Conservation (phyloP, 2,888 invertebrate genomes). For the Eulithis prunata region DNA sequence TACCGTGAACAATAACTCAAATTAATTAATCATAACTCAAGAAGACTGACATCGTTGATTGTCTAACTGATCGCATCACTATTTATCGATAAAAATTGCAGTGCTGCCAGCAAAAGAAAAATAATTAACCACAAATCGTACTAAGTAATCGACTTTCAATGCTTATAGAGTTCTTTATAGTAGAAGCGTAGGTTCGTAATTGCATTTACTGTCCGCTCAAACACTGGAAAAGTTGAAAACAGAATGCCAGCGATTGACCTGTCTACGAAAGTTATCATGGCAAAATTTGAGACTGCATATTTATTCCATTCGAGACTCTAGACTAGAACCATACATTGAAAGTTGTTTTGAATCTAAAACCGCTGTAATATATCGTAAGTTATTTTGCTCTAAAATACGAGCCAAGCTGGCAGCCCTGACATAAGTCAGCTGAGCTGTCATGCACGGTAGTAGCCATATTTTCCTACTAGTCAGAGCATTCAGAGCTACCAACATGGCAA, state of each 20-base stretch:
- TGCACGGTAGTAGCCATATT: slow-evolving; percentile 32
- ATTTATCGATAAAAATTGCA: background rate
- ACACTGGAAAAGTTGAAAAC: no score
- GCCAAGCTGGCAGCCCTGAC: background rate
- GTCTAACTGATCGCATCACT: slow-evolving; percentile 55
- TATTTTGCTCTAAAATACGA: background rate
- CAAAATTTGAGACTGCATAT: no score
- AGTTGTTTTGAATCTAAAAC: no score
- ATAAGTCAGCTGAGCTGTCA: slow-evolving; percentile 14
- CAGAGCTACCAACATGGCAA: slow-evolving; percentile 54
- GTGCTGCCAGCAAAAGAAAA: slow-evolving; percentile 15
- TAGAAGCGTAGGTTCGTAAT: no score
- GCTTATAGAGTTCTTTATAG: no score
- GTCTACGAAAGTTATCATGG: no score
- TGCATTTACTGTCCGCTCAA: no score
- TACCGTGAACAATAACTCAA: slow-evolving; percentile 49
- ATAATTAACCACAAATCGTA: background rate
- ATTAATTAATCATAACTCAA: slow-evolving; percentile 72
- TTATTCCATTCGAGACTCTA: no score
- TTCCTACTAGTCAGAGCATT: background rate
- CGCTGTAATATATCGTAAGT: background rate
- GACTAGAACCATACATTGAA: no score
- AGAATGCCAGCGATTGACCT: no score
- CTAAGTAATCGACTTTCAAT: no score
- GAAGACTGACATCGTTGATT: slow-evolving; percentile 62